Evolutionary conservation across 2,113 vertebrate species (phyloP).

Genomic region (Kobus ellipsiprymnus): DNA sequence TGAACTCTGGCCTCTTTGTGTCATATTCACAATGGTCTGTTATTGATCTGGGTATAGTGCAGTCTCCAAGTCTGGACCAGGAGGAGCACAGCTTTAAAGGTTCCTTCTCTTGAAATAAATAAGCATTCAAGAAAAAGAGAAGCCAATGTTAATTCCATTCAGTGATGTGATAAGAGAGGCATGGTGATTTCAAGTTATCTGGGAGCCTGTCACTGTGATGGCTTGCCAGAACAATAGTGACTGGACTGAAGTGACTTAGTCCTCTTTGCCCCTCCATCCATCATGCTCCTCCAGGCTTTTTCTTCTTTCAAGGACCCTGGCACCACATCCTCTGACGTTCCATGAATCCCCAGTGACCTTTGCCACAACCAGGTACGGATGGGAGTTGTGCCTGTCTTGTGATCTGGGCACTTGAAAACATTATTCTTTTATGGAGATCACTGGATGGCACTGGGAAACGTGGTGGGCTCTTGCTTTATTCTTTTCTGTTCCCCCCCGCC

Average conservation of each 20-base stretch:
- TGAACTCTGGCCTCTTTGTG: background rate
- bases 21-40: background rate
- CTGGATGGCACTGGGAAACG: background rate
- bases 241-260: rapidly evolving
- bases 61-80: background rate
- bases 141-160: background rate
- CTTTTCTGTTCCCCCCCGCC: background rate
- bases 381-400: background rate
- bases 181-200: background rate
- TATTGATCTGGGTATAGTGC: background rate
- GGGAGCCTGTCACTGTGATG: background rate
- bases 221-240: background rate
- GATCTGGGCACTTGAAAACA: background rate
- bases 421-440: background rate
- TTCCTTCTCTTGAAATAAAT: background rate
- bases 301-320: background rate
- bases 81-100: background rate
- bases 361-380: background rate
- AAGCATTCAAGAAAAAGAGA: background rate
- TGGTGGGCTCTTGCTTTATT: background rate
- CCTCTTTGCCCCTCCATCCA: too few relatives aligned
- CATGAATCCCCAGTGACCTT: background rate
- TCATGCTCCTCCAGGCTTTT: background rate
- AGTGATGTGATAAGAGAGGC: background rate
- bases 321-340: background rate